Evolutionary conservation across 2,797 vertebrate species (phyloP), one percentile per base, ranked within the genome.

Genomic region (Eulemur albifrons): DNA sequence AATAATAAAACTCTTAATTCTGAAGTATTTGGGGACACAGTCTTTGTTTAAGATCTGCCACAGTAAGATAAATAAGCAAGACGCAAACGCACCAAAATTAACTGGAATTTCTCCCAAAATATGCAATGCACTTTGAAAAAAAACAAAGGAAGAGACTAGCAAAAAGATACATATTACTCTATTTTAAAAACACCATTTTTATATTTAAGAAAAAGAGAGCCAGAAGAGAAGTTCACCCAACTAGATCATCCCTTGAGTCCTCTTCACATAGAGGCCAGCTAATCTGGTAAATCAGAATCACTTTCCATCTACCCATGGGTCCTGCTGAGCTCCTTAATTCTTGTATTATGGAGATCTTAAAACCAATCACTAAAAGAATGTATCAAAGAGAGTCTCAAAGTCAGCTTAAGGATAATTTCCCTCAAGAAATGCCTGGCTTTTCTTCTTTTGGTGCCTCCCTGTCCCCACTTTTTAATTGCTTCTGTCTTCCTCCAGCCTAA

Each of bases 401-500:
- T 89, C 75, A 91, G 43, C 23, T 87, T 95, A 75, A 96, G 77
- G 72, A 54, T 93, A 92, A 93, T 89, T 91, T 93, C 73, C 14
- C 69, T 73, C 69, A 75, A 77, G 63, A 75, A 93, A 94, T 84
- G 70, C 79, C 77, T 85, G 45, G 59, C 43, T 88, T 89, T 94
- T 92, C 90, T 91, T 93, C 89, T 73, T 91, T 80, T 20, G 69
- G 59, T 90, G 70, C 75, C 79, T 95, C 80, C 57, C 70, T 81
- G 80, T 59, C 76, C 93, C 65, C 70, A 92, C 50, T 89, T 80
- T 52, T 90, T 94, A 93, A 94, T 80, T 95, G 84, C 50, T 85
- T 88, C 88, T 93, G 88, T 97, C 82, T 94, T 96, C 75, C 54
- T 88, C 90, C 79, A 52, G 43, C 75, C 92, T 95, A 96, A 96